phyloP scores from a whole-genome alignment of 2,113 vertebrate genomes.

The Mionectes macconnelli region DNA sequence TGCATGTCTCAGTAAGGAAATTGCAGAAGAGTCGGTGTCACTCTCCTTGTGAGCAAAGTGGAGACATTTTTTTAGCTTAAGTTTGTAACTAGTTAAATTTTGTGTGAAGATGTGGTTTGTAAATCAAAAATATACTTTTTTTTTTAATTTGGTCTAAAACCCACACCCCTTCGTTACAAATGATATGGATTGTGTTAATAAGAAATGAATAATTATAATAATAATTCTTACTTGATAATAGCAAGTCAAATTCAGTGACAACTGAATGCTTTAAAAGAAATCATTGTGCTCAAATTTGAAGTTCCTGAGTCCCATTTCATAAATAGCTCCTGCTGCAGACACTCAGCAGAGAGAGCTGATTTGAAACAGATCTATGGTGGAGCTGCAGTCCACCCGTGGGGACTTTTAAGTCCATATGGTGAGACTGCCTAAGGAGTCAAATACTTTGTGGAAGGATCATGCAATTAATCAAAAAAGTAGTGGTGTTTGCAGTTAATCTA shows the following conservation, averaged over 20 bases:
- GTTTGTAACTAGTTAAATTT: neutral
- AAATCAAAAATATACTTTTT: neutral
- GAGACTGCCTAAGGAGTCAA: slow-evolving; percentile 49
- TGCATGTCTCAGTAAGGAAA: neutral
- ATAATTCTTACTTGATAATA: neutral
- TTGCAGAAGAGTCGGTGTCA: neutral
- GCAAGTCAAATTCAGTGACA: neutral
- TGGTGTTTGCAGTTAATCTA: slow-evolving; percentile 45
- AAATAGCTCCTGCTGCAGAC: neutral
- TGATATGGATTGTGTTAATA: neutral
- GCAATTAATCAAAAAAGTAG: slow-evolving; percentile 50
- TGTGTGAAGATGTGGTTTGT: neutral
- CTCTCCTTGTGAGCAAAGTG: neutral
- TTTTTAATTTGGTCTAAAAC: neutral
- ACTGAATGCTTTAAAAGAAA: neutral
- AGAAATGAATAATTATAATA: neutral
- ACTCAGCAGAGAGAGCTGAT: neutral
- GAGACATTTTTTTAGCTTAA: neutral
- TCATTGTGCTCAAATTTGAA: neutral
- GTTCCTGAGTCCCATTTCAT: neutral
- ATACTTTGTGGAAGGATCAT: slow-evolving; percentile 44
- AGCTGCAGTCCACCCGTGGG: slow-evolving; percentile 46
- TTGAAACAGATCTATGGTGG: slow-evolving; percentile 42
- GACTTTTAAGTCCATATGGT: slow-evolving; percentile 48
- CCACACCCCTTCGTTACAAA: neutral